Evolutionary conservation across 2,113 vertebrate species (phyloP).

Genomic region (Poeciliopsis prolifica): DNA sequence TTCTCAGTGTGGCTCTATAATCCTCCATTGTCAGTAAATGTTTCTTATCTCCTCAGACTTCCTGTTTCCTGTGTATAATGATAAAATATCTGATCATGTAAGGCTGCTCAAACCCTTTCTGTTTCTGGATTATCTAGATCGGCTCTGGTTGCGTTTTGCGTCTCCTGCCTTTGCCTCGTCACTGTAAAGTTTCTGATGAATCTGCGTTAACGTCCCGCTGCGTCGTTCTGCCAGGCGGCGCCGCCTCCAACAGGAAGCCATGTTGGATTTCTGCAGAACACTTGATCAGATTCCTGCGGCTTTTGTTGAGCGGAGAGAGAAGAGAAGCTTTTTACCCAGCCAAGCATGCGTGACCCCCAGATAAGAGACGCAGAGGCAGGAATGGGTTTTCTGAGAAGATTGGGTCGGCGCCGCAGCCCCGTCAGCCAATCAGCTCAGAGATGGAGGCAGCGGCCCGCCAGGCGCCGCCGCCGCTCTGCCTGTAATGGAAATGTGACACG

Average conservation of each 20-base stretch:
- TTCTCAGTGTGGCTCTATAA: too few relatives aligned
- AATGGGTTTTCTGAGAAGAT: constrained; percentile 44
- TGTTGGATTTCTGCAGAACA: constrained; percentile 39
- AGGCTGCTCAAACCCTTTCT: neutral
- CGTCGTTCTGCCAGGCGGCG: neutral
- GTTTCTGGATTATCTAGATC: neutral
- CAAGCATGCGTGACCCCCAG: constrained; percentile 49
- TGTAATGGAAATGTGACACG: constrained; percentile 67
- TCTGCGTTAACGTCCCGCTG: constrained; percentile 2
- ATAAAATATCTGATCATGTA: too few relatives aligned
- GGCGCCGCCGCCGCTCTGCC: constrained; percentile 13
- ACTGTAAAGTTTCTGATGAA: neutral
- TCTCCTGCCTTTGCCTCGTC: neutral
- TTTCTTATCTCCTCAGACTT: too few relatives aligned
- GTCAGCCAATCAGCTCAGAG: constrained; percentile 47
- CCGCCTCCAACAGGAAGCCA: constrained; percentile 12
- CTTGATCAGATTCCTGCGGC: constrained; percentile 39
- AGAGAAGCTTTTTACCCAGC: constrained; percentile 47
- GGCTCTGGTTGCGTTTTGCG: too few relatives aligned
- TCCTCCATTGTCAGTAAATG: too few relatives aligned
- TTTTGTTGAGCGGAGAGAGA: constrained; percentile 39
- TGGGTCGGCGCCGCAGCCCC: constrained; percentile 15
- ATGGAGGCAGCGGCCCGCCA: constrained; percentile 54
- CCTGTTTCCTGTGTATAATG: too few relatives aligned
- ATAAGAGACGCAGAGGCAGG: constrained; percentile 48